Percentiles rank a stretch among this genome's conserved stretches.
These are phyloP conservation scores for Plecturocebus donacophilus DNA, from an alignment of 2,113 vertebrate species.

Conservation along the genomic window DNA sequence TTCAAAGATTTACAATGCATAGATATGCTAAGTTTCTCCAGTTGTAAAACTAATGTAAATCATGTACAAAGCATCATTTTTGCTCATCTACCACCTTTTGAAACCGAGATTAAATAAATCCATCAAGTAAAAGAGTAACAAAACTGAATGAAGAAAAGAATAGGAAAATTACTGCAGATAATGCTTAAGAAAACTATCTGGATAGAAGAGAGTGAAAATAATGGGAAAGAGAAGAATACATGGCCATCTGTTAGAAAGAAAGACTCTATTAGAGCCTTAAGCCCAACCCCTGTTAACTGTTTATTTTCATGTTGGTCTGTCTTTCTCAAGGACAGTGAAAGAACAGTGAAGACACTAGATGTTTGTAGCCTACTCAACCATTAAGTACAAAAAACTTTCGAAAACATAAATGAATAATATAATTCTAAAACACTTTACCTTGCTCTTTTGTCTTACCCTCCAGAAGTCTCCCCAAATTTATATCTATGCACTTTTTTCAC, in stretches of 20 bases:
- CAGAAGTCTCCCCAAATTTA: not conserved
- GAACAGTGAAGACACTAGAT: not conserved
- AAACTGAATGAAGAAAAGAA: not conserved
- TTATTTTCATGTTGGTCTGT: not conserved
- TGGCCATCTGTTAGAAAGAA: not conserved
- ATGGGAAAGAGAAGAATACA: not conserved
- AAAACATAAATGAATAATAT: not conserved
- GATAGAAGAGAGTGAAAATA: not conserved
- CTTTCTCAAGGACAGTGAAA: not conserved
- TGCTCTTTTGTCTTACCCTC: not conserved
- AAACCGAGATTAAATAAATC: not conserved
- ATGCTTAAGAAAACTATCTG: not conserved
- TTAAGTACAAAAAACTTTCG: not conserved
- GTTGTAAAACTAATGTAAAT: not conserved
- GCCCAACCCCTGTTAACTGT: not conserved
- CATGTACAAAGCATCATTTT: not conserved
- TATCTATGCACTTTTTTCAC: not conserved
- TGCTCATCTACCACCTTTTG: not conserved
- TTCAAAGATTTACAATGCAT: not conserved
- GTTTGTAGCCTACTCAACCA: not conserved
- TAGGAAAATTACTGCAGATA: not conserved
- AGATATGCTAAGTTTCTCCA: no score
- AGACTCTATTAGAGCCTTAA: not conserved
- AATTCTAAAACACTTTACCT: not conserved
- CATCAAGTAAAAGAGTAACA: not conserved